Percentiles rank a stretch among this genome's conserved stretches.
Evolutionary conservation across 2,888 invertebrate genomes (phyloP).

Genomic region (Eupelmus urozonus): DNA sequence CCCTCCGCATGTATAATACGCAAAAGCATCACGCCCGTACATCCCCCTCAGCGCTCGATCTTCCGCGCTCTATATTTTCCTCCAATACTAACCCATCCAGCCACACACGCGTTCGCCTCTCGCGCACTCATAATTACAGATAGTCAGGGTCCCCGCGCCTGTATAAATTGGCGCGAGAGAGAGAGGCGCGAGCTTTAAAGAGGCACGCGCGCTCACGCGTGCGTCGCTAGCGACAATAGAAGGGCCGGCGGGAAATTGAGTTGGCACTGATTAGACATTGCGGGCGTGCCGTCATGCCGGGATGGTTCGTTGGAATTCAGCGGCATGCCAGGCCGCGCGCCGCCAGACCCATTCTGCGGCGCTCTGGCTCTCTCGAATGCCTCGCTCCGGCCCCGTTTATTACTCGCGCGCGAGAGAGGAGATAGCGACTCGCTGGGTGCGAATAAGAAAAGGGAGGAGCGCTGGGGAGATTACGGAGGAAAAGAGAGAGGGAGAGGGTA

Average conservation of each 20-base stretch:
- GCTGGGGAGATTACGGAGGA: background rate
- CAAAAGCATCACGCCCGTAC: too few species aligned
- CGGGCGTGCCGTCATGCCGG: conserved; percentile 73
- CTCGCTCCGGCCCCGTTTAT: conserved; percentile 61
- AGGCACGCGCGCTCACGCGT: conserved; percentile 3
- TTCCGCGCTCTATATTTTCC: too few species aligned
- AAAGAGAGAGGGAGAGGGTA: background rate
- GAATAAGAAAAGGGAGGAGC: conserved; percentile 50
- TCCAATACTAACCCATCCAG: too few species aligned
- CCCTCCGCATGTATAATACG: too few species aligned
- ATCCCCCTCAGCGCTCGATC: too few species aligned
- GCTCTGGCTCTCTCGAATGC: too few species aligned
- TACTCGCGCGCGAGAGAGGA: conserved; percentile 50
- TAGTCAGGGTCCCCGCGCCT: too few species aligned
- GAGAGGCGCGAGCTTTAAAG: conserved; percentile 13
- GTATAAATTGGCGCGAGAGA: too few species aligned
- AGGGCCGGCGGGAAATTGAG: conserved; percentile 71
- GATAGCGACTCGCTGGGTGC: background rate
- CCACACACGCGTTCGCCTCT: too few species aligned
- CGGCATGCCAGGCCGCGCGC: conserved; percentile 45
- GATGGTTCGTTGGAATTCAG: conserved; percentile 72
- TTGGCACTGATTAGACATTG: conserved; percentile 77
- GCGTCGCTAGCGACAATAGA: conserved; percentile 71
- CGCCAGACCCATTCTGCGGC: conserved; percentile 37
- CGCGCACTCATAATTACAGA: too few species aligned